Evolutionary conservation across 2,888 invertebrate genomes (phyloP).

Genomic region (Himalopsyche tibetana): DNA sequence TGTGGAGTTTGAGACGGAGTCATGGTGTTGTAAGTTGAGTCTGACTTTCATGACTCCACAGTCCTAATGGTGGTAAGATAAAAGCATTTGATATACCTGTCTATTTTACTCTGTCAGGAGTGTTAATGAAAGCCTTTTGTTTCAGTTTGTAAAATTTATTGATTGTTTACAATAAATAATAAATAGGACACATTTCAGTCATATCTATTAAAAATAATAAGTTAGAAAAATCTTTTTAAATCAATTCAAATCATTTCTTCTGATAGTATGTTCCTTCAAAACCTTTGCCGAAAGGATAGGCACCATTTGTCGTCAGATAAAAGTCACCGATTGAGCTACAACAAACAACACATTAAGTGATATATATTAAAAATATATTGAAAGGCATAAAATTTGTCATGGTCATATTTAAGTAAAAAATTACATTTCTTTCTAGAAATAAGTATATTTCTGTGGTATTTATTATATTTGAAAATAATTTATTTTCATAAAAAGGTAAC

Average conservation of each 20-base stretch:
- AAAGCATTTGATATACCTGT: too few species aligned
- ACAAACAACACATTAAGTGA: background rate
- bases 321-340: constrained; percentile 75
- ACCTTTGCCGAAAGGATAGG: constrained; percentile 73
- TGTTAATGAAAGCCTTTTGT: background rate
- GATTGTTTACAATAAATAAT: constrained; percentile 27
- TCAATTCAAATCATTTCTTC: constrained; percentile 29
- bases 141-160: constrained; percentile 26
- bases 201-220: constrained; percentile 23
- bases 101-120: too few species aligned
- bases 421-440: too few species aligned
- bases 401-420: too few species aligned
- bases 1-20: too few species aligned
- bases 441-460: too few species aligned
- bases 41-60: too few species aligned
- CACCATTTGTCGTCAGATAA: constrained; percentile 73
- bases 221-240: background rate
- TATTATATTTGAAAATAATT: background rate
- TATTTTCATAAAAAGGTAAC: constrained; percentile 56
- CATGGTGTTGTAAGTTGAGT: too few species aligned
- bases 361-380: constrained; percentile 65
- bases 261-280: constrained; percentile 48
- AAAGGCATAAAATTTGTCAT: background rate
- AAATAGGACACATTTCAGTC: constrained; percentile 22
- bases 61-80: background rate